Evolutionary conservation across 2,113 vertebrate species (phyloP).

Genomic region (Leuciscus idus): DNA sequence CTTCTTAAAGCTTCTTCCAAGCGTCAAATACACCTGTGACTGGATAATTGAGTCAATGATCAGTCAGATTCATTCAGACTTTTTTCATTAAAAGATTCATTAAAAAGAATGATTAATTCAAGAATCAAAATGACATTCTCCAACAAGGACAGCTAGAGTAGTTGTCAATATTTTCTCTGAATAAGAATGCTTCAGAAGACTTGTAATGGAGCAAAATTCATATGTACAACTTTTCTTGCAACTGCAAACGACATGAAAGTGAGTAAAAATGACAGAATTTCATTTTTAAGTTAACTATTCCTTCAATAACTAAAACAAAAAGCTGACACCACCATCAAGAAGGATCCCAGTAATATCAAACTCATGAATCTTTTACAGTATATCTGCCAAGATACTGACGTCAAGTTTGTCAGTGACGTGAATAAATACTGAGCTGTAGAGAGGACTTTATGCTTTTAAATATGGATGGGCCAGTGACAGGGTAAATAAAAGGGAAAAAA

Average conservation of each 20-base stretch:
- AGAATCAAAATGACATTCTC: background rate
- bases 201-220: background rate
- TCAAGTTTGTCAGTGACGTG: constrained; percentile 22
- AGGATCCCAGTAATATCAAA: background rate
- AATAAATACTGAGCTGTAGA: background rate
- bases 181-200: background rate
- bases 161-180: background rate
- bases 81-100: no score
- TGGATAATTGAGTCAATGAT: background rate
- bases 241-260: background rate
- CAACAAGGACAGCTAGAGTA: background rate
- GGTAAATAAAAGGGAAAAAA: constrained; percentile 9
- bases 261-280: background rate
- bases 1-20: background rate
- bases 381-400: constrained; percentile 1
- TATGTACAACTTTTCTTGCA: background rate
- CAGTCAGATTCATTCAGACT: no score
- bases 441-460: constrained; percentile 19
- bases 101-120: no score
- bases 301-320: background rate
- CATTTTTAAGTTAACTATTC: background rate
- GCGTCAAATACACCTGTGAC: background rate
- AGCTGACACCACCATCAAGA: background rate
- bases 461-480: constrained; percentile 22
- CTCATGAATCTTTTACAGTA: background rate